Conservation (phyloP, 2,888 invertebrate genomes). For the Phortica okadai region DNA sequence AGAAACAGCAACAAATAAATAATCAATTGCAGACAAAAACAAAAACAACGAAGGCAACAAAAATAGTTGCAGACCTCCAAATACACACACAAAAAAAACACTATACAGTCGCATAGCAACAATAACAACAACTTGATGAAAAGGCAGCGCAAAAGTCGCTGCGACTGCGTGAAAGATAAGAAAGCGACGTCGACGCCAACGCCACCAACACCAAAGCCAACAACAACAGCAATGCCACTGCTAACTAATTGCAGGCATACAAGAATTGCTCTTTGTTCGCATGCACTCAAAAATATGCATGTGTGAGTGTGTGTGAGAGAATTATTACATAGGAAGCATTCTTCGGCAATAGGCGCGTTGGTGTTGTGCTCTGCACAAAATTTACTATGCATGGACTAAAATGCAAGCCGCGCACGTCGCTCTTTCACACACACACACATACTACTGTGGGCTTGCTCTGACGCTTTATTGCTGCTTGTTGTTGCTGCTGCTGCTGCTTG, state of each 20-base stretch:
- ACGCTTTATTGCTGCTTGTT: background rate
- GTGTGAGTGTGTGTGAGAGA: background rate
- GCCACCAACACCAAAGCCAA: background rate
- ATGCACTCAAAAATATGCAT: too few relatives aligned
- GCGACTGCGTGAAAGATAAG: conserved; percentile 15
- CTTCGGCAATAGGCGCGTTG: background rate
- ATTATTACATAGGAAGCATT: background rate
- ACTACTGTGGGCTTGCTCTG: background rate
- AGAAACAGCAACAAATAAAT: background rate
- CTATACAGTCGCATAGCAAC: background rate
- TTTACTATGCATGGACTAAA: background rate
- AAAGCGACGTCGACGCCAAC: background rate
- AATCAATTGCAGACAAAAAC: conserved; percentile 2
- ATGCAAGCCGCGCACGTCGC: background rate
- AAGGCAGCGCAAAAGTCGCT: background rate
- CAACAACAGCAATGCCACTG: background rate
- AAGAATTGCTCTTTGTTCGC: background rate
- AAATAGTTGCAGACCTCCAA: background rate
- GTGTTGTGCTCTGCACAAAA: background rate
- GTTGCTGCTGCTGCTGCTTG: background rate
- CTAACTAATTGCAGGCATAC: background rate
- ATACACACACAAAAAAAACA: background rate
- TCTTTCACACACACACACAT: background rate
- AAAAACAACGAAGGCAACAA: background rate
- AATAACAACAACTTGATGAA: background rate